Percentiles rank a stretch among this genome's conserved stretches.
phyloP scores from a whole-genome alignment of 2,797 vertebrate species.

The Champsocephalus esox region DNA sequence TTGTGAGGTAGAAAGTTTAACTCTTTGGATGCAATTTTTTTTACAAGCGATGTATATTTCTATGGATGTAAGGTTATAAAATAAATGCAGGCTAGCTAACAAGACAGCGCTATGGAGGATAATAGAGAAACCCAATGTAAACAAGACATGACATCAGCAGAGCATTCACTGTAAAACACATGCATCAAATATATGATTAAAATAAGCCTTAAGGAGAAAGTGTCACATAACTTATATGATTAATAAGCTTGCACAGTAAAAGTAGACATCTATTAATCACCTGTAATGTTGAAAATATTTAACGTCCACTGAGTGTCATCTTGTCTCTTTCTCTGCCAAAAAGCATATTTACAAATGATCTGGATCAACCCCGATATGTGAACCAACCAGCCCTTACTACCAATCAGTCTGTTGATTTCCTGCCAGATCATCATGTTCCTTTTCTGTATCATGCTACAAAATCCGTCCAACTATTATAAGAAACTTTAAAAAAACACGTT shows the following conservation, averaged over 20 bases:
- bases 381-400: not conserved
- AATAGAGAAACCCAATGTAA: not conserved
- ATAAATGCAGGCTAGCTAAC: not conserved
- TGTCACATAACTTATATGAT: not conserved
- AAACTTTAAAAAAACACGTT: not conserved
- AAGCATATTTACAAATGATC: not conserved
- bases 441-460: not conserved
- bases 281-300: not conserved
- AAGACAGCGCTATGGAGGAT: not conserved
- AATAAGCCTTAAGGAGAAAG: not conserved
- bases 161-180: not conserved
- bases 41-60: not conserved
- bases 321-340: not conserved
- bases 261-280: not conserved
- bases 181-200: not conserved
- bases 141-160: not conserved
- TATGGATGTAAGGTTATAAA: not conserved
- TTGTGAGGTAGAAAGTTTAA: not conserved
- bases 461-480: not conserved
- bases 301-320: not conserved
- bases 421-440: not conserved
- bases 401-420: not conserved
- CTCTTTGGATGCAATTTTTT: not conserved
- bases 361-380: not conserved
- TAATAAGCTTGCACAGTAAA: not conserved